Evolutionary conservation across 37 sponge, comb jelly and placozoan genomes (phyloP).

Genomic region (Bolinopsis microptera): DNA sequence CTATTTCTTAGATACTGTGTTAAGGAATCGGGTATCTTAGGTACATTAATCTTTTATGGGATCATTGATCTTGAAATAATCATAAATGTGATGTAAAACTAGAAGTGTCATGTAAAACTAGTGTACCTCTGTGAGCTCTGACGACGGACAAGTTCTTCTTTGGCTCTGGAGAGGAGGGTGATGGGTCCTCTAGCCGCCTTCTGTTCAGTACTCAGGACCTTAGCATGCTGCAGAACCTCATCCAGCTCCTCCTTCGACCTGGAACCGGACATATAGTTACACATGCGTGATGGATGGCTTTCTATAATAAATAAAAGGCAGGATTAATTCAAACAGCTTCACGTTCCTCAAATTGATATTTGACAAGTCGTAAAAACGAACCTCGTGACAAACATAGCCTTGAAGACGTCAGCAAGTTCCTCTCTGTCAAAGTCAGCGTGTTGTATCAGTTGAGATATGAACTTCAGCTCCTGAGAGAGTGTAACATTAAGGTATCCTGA

Average conservation of each 20-base stretch:
- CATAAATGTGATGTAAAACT: too few relatives aligned
- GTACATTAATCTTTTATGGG: too few relatives aligned
- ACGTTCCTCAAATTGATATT: too few relatives aligned
- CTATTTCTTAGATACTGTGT: background rate
- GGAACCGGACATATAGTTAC: too few relatives aligned
- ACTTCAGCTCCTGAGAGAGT: slow-evolving; percentile 40
- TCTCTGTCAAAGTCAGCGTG: slow-evolving; percentile 62
- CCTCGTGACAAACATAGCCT: slow-evolving; percentile 60
- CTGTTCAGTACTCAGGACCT: background rate
- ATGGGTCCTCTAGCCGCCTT: background rate
- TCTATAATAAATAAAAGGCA: too few relatives aligned
- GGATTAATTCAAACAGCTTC: too few relatives aligned
- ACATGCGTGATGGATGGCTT: too few relatives aligned
- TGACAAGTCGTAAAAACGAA: too few relatives aligned
- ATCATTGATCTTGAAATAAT: too few relatives aligned
- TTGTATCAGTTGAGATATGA: slow-evolving; percentile 9
- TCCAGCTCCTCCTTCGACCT: slow-evolving; percentile 49
- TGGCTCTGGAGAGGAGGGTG: background rate
- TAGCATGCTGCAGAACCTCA: background rate
- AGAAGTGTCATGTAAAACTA: too few relatives aligned
- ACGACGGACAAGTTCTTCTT: slow-evolving; percentile 20
- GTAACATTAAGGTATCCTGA: background rate
- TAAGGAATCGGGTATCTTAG: background rate
- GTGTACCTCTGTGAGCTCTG: slow-evolving; percentile 50
- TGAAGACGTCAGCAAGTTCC: slow-evolving; percentile 51